A percentile compares a stretch with the other conserved stretches of the same genome.
Conservation (phyloP, 2,113 vertebrate genomes). For the Rhinopomastus cyanomelas region DNA sequence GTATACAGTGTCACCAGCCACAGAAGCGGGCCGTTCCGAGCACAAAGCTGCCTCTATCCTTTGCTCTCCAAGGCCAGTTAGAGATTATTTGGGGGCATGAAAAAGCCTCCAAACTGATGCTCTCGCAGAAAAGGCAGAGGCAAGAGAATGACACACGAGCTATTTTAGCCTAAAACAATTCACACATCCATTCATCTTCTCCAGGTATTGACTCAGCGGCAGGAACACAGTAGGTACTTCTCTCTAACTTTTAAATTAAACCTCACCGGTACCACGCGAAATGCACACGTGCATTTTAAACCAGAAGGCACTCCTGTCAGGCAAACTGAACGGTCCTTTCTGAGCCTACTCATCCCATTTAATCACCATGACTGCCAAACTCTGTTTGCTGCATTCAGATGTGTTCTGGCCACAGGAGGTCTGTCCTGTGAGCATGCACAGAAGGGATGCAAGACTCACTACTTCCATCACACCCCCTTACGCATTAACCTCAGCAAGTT, state of each 20-base stretch:
- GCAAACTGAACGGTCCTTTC: background rate
- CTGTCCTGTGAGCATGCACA: background rate
- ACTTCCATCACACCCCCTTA: background rate
- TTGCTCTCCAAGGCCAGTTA: background rate
- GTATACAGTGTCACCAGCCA: background rate
- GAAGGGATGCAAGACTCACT: background rate
- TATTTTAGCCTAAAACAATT: background rate
- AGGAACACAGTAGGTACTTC: background rate
- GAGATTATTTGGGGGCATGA: background rate
- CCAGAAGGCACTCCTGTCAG: background rate
- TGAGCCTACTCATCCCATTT: background rate
- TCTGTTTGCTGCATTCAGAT: background rate
- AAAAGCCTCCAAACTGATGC: background rate
- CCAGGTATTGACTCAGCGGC: background rate
- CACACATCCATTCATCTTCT: background rate
- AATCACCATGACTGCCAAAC: background rate
- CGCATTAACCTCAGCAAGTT: background rate
- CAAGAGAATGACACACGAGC: background rate
- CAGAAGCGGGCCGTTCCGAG: slow-evolving; percentile 24
- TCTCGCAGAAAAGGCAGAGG: background rate
- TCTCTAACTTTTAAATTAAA: background rate
- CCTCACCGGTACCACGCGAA: background rate
- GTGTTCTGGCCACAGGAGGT: background rate
- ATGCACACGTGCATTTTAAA: background rate
- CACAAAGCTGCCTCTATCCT: background rate